Evolutionary conservation across 2,888 invertebrate species (phyloP).

Genomic region (Muschampia plurimacula): DNA sequence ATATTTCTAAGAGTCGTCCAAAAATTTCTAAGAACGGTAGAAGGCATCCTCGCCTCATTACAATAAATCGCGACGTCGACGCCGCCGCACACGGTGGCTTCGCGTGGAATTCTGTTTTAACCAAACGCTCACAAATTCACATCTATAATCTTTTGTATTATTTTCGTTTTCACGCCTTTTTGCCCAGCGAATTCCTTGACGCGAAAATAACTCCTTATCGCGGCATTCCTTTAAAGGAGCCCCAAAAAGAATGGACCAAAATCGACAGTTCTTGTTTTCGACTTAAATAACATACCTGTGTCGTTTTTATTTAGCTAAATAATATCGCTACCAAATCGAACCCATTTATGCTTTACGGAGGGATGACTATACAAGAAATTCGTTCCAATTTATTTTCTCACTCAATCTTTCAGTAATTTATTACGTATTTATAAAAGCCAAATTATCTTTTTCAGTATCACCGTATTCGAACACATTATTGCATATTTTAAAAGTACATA

Average conservation of each 20-base stretch:
- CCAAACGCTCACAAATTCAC: conserved; percentile 85
- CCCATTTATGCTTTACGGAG: conserved; percentile 39
- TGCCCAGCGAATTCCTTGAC: conserved; percentile 80
- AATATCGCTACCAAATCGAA: conserved; percentile 58
- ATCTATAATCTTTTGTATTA: conserved; percentile 82
- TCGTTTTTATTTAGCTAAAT: conserved; percentile 66
- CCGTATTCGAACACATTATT: neutral
- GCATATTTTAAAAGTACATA: neutral
- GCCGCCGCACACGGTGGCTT: conserved; percentile 85
- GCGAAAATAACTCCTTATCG: conserved; percentile 85
- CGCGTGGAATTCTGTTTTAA: conserved; percentile 84
- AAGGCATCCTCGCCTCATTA: conserved; percentile 77
- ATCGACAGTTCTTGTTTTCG: conserved; percentile 72
- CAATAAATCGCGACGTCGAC: conserved; percentile 80
- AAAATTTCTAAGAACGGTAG: conserved; percentile 75
- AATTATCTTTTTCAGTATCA: neutral
- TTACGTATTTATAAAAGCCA: neutral
- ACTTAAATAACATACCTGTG: conserved; percentile 72
- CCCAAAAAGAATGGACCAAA: conserved; percentile 73
- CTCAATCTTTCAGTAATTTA: conserved; percentile 9
- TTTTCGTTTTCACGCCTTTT: conserved; percentile 86
- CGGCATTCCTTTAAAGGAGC: conserved; percentile 82
- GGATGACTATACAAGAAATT: conserved; percentile 10
- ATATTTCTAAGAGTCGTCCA: conserved; percentile 76
- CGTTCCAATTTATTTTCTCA: conserved; percentile 12